These are phyloP conservation scores for Drosophila mayri DNA, from an alignment of 1,140 invertebrate genomes.

Conservation along the genomic window DNA sequence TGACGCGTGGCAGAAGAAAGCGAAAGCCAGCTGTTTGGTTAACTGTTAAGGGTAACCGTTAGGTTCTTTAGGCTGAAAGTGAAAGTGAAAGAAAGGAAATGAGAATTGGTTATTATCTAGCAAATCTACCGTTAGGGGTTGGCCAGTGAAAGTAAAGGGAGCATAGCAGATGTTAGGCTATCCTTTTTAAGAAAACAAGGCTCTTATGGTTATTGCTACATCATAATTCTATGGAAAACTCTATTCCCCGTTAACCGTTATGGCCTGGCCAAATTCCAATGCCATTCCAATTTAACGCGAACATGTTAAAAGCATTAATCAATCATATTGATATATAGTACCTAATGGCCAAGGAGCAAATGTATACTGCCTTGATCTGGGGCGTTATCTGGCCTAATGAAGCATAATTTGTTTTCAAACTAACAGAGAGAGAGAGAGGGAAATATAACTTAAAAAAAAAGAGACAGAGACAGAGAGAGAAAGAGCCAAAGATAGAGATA, in stretches of 20 bases:
- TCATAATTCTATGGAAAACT: too few relatives aligned
- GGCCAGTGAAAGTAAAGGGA: conserved; percentile 15
- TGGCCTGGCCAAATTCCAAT: conserved; percentile 19
- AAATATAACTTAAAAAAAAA: not conserved
- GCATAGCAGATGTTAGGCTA: not conserved
- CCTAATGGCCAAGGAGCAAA: conserved; percentile 1
- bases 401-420: conserved; percentile 75
- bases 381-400: conserved; percentile 84
- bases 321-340: conserved; percentile 63
- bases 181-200: too few relatives aligned
- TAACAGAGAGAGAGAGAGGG: not conserved
- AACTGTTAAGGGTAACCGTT: conserved; percentile 33
- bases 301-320: conserved; percentile 72
- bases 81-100: conserved; percentile 33
- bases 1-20: conserved; percentile 33
- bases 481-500: not conserved
- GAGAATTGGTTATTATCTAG: not conserved
- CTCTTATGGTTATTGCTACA: too few relatives aligned
- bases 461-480: not conserved
- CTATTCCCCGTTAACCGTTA: conserved; percentile 29
- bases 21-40: conserved; percentile 26
- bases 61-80: conserved; percentile 26
- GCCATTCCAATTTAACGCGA: conserved; percentile 34
- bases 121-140: conserved; percentile 6
- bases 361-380: conserved; percentile 64